Evolutionary conservation across 92 coral and sea anemone species (phyloP).

Genomic region (Pocillopora meandrina): DNA sequence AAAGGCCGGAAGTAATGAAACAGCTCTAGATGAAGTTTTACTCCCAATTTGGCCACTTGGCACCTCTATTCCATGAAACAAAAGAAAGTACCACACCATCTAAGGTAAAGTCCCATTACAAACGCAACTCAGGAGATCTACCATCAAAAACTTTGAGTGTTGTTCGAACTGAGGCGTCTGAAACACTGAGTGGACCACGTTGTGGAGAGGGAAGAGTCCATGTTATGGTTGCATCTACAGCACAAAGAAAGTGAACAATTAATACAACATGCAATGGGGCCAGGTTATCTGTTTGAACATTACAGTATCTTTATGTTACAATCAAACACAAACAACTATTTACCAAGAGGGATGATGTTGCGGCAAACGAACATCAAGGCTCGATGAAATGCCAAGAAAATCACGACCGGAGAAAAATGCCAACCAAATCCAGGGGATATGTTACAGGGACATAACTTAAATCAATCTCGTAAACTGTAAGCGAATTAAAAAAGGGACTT

Average conservation of each 20-base stretch:
- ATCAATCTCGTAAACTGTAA: too few species aligned
- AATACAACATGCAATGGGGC: too few species aligned
- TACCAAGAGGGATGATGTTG: accelerated
- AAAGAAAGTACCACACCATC: not conserved
- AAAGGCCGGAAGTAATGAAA: too few species aligned
- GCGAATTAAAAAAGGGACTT: too few species aligned
- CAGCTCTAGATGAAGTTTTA: not conserved
- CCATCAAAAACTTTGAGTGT: not conserved
- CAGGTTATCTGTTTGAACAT: too few species aligned
- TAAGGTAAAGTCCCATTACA: not conserved
- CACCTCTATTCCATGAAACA: not conserved
- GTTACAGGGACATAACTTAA: too few species aligned
- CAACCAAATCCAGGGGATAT: too few species aligned
- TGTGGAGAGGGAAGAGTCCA: not conserved
- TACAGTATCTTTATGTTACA: too few species aligned
- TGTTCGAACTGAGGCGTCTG: not conserved
- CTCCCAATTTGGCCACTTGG: not conserved
- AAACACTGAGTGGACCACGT: not conserved
- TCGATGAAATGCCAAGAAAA: accelerated
- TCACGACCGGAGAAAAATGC: too few species aligned
- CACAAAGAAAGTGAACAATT: too few species aligned
- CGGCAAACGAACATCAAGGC: too few species aligned
- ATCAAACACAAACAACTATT: too few species aligned
- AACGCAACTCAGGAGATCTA: not conserved
- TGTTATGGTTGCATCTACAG: not conserved